These are phyloP conservation scores for Bufo gargarizans DNA, from an alignment of 2,113 vertebrate genomes.

Conservation along the genomic window DNA sequence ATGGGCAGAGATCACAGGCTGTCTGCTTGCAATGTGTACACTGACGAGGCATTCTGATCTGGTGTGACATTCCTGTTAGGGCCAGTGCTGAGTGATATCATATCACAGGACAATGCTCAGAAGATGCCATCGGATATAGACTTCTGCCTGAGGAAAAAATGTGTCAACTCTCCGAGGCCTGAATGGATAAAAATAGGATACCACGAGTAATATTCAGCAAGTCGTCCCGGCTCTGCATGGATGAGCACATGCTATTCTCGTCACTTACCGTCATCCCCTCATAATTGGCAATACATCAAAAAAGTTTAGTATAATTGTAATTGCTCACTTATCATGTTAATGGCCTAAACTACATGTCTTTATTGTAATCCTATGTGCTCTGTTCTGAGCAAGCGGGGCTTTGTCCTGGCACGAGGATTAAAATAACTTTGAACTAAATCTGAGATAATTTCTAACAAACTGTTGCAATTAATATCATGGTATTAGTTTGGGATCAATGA, in stretches of 20 bases:
- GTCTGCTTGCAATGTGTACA: conserved; percentile 28
- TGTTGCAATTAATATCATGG: conserved; percentile 43
- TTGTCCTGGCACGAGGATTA: conserved; percentile 13
- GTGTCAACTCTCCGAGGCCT: conserved; percentile 12
- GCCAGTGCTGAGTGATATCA: conserved; percentile 34
- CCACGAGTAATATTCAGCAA: neutral
- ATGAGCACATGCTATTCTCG: conserved; percentile 5
- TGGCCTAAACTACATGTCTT: conserved; percentile 38
- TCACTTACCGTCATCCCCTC: conserved; percentile 8
- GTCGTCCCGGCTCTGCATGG: conserved; percentile 4
- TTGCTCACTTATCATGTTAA: conserved; percentile 23
- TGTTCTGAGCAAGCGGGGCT: neutral
- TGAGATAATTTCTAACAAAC: conserved; percentile 28
- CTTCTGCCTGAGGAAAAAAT: conserved; percentile 44
- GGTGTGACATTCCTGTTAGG: conserved; percentile 52
- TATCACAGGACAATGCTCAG: conserved; percentile 45
- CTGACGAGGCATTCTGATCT: conserved; percentile 30
- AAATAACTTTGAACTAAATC: conserved; percentile 48
- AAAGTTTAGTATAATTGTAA: conserved; percentile 24
- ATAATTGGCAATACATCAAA: conserved; percentile 43
- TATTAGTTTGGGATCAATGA: conserved; percentile 8
- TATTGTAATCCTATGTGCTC: conserved; percentile 34
- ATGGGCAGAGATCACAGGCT: conserved; percentile 41
- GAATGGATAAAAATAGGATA: conserved; percentile 21
- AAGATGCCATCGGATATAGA: conserved; percentile 57